Conservation (phyloP, 2,888 invertebrate genomes). For the Neoascia interrupta region DNA sequence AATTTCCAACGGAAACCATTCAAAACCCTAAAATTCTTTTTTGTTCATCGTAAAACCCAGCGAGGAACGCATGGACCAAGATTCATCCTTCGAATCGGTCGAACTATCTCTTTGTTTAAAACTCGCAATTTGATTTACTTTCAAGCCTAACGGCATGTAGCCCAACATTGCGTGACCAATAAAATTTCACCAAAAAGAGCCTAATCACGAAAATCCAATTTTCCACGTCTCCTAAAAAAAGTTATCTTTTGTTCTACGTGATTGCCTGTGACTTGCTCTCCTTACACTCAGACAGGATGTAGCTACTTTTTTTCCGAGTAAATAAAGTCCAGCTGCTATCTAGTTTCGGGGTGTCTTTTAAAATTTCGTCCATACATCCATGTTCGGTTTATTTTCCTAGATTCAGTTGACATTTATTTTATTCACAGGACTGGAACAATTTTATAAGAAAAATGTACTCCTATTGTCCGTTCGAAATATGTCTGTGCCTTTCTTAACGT, state of each 20-base stretch:
- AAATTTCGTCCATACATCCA: slow-evolving; percentile 6
- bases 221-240: slow-evolving; percentile 17
- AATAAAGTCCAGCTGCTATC: not conserved
- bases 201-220: slow-evolving; percentile 25
- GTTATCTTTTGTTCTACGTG: slow-evolving; percentile 19
- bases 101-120: too few relatives aligned
- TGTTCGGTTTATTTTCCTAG: slow-evolving; percentile 2
- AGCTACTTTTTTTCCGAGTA: slow-evolving; percentile 3
- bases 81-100: too few relatives aligned
- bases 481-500: too few relatives aligned
- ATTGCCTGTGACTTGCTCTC: not conserved
- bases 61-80: too few relatives aligned
- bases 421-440: slow-evolving; percentile 19
- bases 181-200: not conserved
- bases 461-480: slow-evolving; percentile 55
- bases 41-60: too few relatives aligned
- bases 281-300: not conserved
- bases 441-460: slow-evolving; percentile 11
- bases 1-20: too few relatives aligned
- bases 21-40: too few relatives aligned
- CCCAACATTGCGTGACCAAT: too few relatives aligned
- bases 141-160: too few relatives aligned
- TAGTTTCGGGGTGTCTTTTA: slow-evolving; percentile 12
- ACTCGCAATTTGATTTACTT: too few relatives aligned
- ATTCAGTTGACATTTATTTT: slow-evolving; percentile 44